Base-by-base conservation (phyloP, 2,888 invertebrate genomes). In the Dusona sp. region DNA sequence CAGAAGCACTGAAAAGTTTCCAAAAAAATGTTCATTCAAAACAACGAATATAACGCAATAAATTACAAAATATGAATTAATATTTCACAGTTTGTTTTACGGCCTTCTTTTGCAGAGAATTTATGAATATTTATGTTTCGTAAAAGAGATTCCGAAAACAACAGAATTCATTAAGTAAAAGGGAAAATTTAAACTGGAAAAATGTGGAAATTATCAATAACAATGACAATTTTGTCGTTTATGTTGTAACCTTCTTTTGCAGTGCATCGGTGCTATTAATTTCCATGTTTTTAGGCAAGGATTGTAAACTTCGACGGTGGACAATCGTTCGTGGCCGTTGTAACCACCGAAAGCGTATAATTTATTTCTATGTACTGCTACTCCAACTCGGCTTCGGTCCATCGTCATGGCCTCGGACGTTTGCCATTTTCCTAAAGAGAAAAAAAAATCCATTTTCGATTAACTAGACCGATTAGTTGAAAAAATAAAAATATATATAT, bases 301-400 rank as follows among this genome's bases (percentile, higher is more conserved):
- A 94, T 98, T 97, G 93, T 97, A 98, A 11, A 97, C 97, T 94
- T 98, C 98, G 0, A 98, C 98, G 0, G 98, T 97, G 45, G 97
- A 96, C 22, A 98, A 95, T 87, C 98, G 95, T 92, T 98, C 98
- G 74, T 89, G 87, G 0, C 98, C 98, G 94, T 98, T 98, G 92
- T 98, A 98, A 0, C 98, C 98, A 22, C 97, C 97, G 92, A 98
- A 97, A 2, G 98, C 98, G 91, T 96, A 97, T 7, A 97, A 94
- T 93, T 96, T 96, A 90, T 97, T 97, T 90, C 97, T 96, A 91
- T 98, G 95, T 0, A 98, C 98, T 29, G 98, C 97, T 0, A 98
- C 98, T 0, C 98, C 98, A 3, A 98, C 97, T 72, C 98, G 94
- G 83, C 97, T 97, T 81, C 98, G 95, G 86, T 97, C 95, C 95